Evolutionary conservation across 1,140 invertebrate genomes (phyloP).

Genomic region (Drosophila pseudoananassae): DNA sequence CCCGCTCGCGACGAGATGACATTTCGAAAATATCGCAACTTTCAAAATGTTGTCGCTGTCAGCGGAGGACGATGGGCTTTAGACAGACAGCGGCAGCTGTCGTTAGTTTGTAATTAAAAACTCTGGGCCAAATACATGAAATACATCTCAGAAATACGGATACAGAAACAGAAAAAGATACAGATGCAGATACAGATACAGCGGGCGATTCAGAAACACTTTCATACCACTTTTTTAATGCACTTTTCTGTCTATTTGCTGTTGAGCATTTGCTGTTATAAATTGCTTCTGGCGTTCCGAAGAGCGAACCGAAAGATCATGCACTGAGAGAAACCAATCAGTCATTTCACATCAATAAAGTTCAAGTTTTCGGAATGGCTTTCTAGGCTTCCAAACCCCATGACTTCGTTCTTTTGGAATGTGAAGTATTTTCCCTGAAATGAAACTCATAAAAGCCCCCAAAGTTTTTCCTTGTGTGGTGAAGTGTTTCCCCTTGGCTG

Average conservation of each 20-base stretch:
- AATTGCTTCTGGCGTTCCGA: conserved; percentile 74
- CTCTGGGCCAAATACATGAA: conserved; percentile 59
- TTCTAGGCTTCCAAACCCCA: neutral
- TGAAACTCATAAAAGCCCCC: neutral
- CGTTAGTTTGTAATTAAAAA: conserved; percentile 83
- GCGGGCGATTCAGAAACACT: conserved; percentile 21
- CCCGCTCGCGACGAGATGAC: conserved; percentile 40
- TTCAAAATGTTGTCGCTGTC: conserved; percentile 72
- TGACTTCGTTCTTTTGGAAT: no score
- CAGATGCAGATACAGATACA: conserved; percentile 33
- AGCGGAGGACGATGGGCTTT: conserved; percentile 35
- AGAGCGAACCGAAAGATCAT: conserved; percentile 4
- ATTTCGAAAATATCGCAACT: conserved; percentile 64
- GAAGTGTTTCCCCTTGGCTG: conserved; percentile 37
- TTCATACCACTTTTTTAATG: conserved; percentile 51
- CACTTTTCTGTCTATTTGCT: conserved; percentile 58
- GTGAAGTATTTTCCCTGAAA: neutral
- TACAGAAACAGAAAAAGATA: conserved; percentile 30
- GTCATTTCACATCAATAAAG: neutral
- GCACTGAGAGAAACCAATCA: conserved; percentile 2
- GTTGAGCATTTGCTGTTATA: conserved; percentile 67
- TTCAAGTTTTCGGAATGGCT: neutral
- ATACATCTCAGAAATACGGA: conserved; percentile 57
- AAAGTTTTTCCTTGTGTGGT: conserved; percentile 5
- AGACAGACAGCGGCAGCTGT: conserved; percentile 78